phyloP scores from a whole-genome alignment of 2,113 vertebrate genomes.

The Parotia lawesii region DNA sequence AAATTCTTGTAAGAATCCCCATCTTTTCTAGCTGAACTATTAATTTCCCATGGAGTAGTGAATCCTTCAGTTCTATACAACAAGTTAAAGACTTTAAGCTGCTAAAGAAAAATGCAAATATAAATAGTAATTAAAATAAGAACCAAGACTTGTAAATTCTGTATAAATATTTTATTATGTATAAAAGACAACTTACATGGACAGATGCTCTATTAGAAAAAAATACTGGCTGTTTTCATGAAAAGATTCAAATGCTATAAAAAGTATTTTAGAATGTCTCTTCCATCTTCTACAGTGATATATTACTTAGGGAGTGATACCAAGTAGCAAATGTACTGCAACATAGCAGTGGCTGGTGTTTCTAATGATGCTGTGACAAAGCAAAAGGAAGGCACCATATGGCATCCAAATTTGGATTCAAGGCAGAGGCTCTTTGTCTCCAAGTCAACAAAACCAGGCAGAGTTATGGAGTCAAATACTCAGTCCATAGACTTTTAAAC shows the following conservation, averaged over 20 bases:
- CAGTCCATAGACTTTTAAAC: neutral
- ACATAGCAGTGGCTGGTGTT: neutral
- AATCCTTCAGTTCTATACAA: neutral
- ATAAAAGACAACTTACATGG: constrained; percentile 29
- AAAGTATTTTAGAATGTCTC: neutral
- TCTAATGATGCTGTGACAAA: neutral
- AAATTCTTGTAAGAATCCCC: neutral
- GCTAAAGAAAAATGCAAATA: neutral
- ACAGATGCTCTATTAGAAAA: constrained; percentile 1
- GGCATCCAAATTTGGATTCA: neutral
- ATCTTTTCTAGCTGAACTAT: neutral
- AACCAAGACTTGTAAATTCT: neutral
- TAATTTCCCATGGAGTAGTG: neutral
- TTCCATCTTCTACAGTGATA: neutral
- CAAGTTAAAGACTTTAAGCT: neutral
- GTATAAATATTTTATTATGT: constrained; percentile 60
- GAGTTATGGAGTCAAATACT: neutral
- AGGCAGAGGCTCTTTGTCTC: neutral
- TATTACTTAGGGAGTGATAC: neutral
- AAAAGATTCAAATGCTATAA: neutral
- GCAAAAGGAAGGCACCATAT: neutral
- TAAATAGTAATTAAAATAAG: neutral
- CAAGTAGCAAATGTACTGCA: neutral
- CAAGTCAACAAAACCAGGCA: neutral
- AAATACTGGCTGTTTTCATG: neutral